Evolutionary conservation across 1,140 invertebrate genomes (phyloP), one percentile per base, ranked within the genome.

Genomic region (Leptinotarsa undecemlineata): DNA sequence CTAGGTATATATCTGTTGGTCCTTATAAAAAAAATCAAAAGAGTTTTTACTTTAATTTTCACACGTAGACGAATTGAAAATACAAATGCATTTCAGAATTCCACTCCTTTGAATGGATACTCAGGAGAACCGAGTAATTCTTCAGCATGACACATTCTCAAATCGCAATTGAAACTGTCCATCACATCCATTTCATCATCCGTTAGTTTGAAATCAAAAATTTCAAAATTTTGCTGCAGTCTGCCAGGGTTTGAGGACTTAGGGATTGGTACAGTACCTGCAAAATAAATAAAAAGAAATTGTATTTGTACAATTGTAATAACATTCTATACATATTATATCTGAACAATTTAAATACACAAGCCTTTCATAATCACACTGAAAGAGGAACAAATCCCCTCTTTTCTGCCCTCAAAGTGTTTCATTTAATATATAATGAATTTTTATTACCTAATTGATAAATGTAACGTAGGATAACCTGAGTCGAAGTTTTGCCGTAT

Each of bases 401-500:
- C 33, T 42, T 3, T 42, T 8, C 33, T 42, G 8, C 33, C 6
- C 33, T 42, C 8, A 42, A 8, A 42, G 8, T 42, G 2, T 42
- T 42, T 42, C 2, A n/a, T 57, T 57, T 17, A 57, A 57, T 57
- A n/a, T 17, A 64, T 64, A 11, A 6, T 64, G 3, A 42, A 42
- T 64, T 17, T 64, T 1, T 4, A 21, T 64, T 33, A 64, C 68
- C 68, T 19, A 60, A 42, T 42, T 72, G 70, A 23, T 63, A 63
- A 3, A 51, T 42, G 42, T 87, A 89, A 72, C 88, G 84, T 47
- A 89, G 80, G n/a, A 89, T 76, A 69, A 89, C 79, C 84, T 93
- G 92, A 8, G 91, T 90, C 3, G 88, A 81, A 47, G 87, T 88
- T 80, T 92, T 93, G 0, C 87, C 86, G 78, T 92, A 88, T 73